Base-by-base conservation (phyloP, 2,113 vertebrate species). In the Cyprinodon tularosa region DNA sequence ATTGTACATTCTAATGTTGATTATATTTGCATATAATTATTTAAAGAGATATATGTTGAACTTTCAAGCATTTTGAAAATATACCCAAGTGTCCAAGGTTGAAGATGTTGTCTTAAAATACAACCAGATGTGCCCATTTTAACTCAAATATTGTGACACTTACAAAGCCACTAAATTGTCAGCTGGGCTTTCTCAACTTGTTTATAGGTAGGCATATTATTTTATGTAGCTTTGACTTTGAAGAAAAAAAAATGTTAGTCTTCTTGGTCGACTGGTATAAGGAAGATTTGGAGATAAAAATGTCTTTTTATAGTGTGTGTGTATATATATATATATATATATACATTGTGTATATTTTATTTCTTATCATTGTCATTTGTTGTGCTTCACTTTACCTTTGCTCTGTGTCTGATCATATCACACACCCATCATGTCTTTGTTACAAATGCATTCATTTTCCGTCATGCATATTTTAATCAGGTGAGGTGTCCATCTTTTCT, bases 401-500 rank as follows among this genome's bases (percentile, higher is more conserved):
- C 29, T 12, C 22, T 29, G 71, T 15, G 62, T 68, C 64, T 64
- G n/a, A 75, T 70, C 45, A 39, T 61, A 48, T 59, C 40, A 67
- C 12, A 63, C 50, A 22, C 47, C 71, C 61, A 75, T 17, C n/a
- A 50, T 42, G 63, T 50, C 68, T 67, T 63, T 45, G 67, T 66
- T 40, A 57, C 47, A 71, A 44, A 66, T 62, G 53, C 59, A 20
- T 40, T 13, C 66, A 8, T n/a, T 75, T 66, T 37, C 15, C 44
- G 50, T 67, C 68, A 40, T 40, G 67, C 44, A 44, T 12, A 66
- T 15, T 74, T n/a, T 42, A 11, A 20, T 38, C 37, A 57, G 62
- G 75, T 74, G 59, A 73, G 79, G n/a, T 50, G 47, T 74, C 44
- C 59, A 36, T 61, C 38, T 29, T 62, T 47, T 69, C 73, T 13